Evolutionary conservation across 1,140 invertebrate genomes (phyloP).

Genomic region (Planococcus citri): DNA sequence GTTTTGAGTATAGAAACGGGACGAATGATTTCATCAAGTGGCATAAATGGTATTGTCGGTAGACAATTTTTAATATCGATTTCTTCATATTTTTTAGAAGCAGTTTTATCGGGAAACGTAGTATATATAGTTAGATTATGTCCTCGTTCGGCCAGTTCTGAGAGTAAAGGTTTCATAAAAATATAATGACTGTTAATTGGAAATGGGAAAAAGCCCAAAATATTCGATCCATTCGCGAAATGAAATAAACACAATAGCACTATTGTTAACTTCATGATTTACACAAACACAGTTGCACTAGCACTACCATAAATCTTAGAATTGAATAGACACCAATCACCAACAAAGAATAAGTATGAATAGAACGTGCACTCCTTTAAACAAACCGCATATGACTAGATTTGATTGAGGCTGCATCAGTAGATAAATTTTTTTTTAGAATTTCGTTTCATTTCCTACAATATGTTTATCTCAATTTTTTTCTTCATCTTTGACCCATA

Average conservation of each 20-base stretch:
- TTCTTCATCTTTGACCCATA: too few relatives aligned
- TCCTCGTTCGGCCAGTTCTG: constrained; percentile 25
- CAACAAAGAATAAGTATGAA: too few relatives aligned
- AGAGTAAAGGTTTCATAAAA: constrained; percentile 23
- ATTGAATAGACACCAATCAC: background rate
- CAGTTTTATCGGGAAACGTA: constrained; percentile 29
- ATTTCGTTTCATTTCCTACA: too few relatives aligned
- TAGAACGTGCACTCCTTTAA: too few relatives aligned
- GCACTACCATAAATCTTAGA: background rate
- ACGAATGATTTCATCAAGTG: too few relatives aligned
- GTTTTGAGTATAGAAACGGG: background rate
- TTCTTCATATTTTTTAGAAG: constrained; percentile 37
- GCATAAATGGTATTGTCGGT: too few relatives aligned
- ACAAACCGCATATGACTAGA: too few relatives aligned
- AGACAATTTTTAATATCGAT: too few relatives aligned
- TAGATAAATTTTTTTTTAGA: too few relatives aligned
- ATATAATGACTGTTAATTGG: constrained; percentile 25
- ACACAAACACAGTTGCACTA: too few relatives aligned
- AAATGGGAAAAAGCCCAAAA: background rate
- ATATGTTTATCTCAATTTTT: too few relatives aligned
- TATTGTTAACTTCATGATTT: constrained; percentile 19
- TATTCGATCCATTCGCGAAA: background rate
- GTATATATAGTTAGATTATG: background rate
- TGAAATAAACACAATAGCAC: background rate
- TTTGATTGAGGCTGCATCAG: too few relatives aligned